phyloP scores from a whole-genome alignment of 1,140 invertebrate genomes.

The Nephila pilipes region DNA sequence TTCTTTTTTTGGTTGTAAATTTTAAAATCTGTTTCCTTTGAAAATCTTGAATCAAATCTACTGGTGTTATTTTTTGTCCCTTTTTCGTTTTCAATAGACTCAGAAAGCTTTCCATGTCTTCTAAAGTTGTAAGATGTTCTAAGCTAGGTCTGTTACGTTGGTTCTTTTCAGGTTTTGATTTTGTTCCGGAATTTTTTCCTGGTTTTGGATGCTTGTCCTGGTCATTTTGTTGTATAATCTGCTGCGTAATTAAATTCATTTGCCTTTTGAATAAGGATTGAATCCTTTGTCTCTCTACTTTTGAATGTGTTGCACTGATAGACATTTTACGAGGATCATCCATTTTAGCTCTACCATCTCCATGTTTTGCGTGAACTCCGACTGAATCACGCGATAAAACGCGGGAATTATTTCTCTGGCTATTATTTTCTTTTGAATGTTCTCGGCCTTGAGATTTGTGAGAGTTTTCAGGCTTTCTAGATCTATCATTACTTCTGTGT shows the following conservation, averaged over 20 bases:
- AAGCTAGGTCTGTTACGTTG: neutral
- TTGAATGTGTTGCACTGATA: neutral
- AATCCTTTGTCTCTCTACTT: constrained; percentile 27
- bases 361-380: neutral
- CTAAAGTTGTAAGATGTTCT: constrained; percentile 33
- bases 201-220: neutral
- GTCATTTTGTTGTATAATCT: constrained; percentile 47
- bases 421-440: neutral
- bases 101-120: constrained; percentile 62
- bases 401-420: too few species aligned
- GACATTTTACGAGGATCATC: neutral
- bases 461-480: neutral
- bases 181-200: neutral
- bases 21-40: constrained; percentile 14
- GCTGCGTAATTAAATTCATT: constrained; percentile 56
- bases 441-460: neutral
- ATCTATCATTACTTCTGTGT: neutral
- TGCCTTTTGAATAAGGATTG: constrained; percentile 56
- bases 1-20: constrained; percentile 29
- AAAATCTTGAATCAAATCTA: neutral
- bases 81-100: constrained; percentile 19
- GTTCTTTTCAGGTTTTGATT: neutral
- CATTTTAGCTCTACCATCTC: neutral
- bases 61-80: neutral
- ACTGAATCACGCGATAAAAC: neutral